A percentile compares a stretch with the other conserved stretches of the same genome.
These are phyloP conservation scores for Pagetopsis macropterus DNA, from an alignment of 2,797 vertebrate species.

Conservation along the genomic window DNA sequence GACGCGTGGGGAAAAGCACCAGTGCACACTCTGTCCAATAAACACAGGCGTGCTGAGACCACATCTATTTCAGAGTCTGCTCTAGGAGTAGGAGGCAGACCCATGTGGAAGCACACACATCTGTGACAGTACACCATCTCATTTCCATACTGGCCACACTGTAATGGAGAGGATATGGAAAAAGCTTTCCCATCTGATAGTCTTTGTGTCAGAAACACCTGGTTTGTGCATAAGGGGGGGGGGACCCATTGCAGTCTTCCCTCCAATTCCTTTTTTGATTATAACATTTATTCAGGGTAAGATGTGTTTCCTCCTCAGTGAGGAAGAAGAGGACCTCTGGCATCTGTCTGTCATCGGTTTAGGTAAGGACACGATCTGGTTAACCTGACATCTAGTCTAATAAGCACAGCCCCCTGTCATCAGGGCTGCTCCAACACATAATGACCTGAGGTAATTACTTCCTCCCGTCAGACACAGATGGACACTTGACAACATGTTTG, in stretches of 20 bases:
- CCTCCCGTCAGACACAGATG: slow-evolving; percentile 51
- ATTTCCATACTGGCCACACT: slow-evolving; percentile 59
- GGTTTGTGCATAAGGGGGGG: slow-evolving; percentile 43
- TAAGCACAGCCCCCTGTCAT: slow-evolving; percentile 48
- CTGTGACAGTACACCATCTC: slow-evolving; percentile 65
- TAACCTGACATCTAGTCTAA: slow-evolving; percentile 55
- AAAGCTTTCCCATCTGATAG: slow-evolving; percentile 37
- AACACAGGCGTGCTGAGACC: slow-evolving; percentile 71
- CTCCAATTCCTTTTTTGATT: slow-evolving; percentile 34
- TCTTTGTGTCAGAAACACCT: slow-evolving; percentile 64
- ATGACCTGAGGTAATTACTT: slow-evolving; percentile 67
- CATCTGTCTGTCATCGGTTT: slow-evolving; percentile 45
- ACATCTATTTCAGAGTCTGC: slow-evolving; percentile 73
- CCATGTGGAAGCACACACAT: slow-evolving; percentile 64
- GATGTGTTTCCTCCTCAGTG: slow-evolving; percentile 38
- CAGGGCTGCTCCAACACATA: slow-evolving; percentile 47
- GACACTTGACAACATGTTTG: slow-evolving; percentile 45
- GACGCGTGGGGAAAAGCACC: slow-evolving; percentile 69
- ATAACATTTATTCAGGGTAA: slow-evolving; percentile 19
- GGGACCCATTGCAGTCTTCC: slow-evolving; percentile 21
- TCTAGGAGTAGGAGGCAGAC: slow-evolving; percentile 73
- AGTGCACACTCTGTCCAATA: slow-evolving; percentile 65
- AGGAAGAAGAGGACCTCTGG: slow-evolving; percentile 34
- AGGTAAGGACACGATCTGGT: slow-evolving; percentile 37
- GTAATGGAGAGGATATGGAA: slow-evolving; percentile 72